Percentiles rank a stretch among this genome's conserved stretches.
These are phyloP conservation scores for Drosophila baimaii DNA, from an alignment of 1,140 invertebrate genomes.

Conservation along the genomic window DNA sequence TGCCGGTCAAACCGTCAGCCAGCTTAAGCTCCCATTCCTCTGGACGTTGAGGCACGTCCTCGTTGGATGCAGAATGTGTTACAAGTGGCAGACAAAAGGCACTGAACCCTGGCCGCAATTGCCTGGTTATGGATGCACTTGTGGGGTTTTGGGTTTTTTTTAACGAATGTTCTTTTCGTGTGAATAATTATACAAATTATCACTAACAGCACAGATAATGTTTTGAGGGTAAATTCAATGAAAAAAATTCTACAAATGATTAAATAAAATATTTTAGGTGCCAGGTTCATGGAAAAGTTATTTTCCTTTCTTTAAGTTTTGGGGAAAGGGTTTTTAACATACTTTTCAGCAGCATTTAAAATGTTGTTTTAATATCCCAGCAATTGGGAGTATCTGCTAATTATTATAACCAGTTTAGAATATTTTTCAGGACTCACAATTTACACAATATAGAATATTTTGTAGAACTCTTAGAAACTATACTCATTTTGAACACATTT, in stretches of 20 bases:
- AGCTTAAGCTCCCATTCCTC: background rate
- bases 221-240: too few species aligned
- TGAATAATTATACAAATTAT: background rate
- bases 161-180: background rate
- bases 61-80: constrained; percentile 63
- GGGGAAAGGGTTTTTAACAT: too few species aligned
- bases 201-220: too few species aligned
- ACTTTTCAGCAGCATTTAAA: too few species aligned
- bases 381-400: too few species aligned
- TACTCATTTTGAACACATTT: too few species aligned
- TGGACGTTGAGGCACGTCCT: background rate
- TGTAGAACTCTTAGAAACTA: too few species aligned
- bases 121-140: background rate
- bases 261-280: background rate
- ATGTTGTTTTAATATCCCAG: too few species aligned
- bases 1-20: constrained; percentile 55
- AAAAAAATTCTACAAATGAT: background rate
- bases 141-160: background rate
- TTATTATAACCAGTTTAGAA: too few species aligned
- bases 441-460: too few species aligned
- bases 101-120: background rate
- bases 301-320: background rate
- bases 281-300: background rate
- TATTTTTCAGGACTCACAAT: too few species aligned
- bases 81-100: constrained; percentile 61